Evolutionary conservation across 2,113 vertebrate species (phyloP).

Genomic region (Hassar affinis): DNA sequence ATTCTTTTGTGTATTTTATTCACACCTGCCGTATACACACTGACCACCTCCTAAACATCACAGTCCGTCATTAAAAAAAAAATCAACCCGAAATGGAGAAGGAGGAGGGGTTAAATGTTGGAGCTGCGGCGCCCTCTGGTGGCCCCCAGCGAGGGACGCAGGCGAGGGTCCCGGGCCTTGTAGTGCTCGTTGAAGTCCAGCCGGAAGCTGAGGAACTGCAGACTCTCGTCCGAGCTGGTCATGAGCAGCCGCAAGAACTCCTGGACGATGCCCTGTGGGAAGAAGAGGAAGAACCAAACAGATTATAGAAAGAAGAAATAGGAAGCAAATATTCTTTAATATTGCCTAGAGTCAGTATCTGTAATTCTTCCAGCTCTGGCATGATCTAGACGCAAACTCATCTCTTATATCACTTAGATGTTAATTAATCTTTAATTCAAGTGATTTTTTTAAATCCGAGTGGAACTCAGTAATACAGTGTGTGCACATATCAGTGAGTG

Average conservation of each 20-base stretch:
- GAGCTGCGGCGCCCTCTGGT: conserved; percentile 80
- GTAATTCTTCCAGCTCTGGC: too few relatives aligned
- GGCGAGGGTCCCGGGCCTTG: conserved; percentile 85
- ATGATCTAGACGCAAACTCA: too few relatives aligned
- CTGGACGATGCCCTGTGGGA: conserved; percentile 87
- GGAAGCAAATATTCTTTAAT: neutral
- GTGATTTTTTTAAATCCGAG: too few relatives aligned
- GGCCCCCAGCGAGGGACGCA: conserved; percentile 82
- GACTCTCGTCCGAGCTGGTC: conserved; percentile 87
- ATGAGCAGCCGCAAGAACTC: conserved; percentile 92
- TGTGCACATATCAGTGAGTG: neutral
- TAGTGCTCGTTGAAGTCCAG: conserved; percentile 96
- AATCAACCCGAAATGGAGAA: neutral
- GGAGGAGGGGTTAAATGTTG: conserved; percentile 71
- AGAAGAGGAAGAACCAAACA: neutral
- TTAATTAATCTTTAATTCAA: neutral
- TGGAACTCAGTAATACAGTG: neutral
- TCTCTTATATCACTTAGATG: too few relatives aligned
- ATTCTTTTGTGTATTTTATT: conserved; percentile 17
- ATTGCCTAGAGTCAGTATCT: too few relatives aligned
- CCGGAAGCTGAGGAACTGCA: conserved; percentile 94
- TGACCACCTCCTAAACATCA: neutral
- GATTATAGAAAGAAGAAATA: neutral
- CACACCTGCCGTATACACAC: neutral
- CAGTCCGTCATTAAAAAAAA: neutral